These are phyloP conservation scores for Perdita meconis DNA, from an alignment of 2,888 invertebrate species.

Conservation along the genomic window DNA sequence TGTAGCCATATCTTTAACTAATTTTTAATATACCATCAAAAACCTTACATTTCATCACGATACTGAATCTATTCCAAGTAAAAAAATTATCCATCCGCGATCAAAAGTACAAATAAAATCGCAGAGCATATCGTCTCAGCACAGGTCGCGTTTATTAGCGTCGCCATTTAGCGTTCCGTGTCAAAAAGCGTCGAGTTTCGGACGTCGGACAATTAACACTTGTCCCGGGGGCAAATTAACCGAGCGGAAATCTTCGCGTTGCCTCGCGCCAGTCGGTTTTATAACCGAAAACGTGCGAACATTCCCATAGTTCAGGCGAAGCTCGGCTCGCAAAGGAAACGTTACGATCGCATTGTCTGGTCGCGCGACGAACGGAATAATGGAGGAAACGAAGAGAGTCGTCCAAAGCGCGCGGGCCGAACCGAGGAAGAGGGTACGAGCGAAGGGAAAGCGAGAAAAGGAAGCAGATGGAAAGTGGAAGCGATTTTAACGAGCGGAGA, in stretches of 20 bases:
- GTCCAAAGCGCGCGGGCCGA: constrained; percentile 11
- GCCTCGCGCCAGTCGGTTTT: constrained; percentile 40
- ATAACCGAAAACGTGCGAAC: constrained; percentile 67
- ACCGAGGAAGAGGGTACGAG: no score
- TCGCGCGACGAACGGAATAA: constrained; percentile 47
- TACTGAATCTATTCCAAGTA: no score
- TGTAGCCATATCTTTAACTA: no score
- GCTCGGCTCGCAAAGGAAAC: constrained; percentile 53
- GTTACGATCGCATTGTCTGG: constrained; percentile 62
- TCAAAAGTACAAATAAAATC: no score
- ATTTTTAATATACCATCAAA: no score
- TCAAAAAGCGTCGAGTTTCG: constrained; percentile 9
- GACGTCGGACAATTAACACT: constrained; percentile 22
- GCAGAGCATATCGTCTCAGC: background rate
- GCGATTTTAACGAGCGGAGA: constrained; percentile 50
- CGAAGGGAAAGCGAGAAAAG: constrained; percentile 28
- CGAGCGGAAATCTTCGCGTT: constrained; percentile 37
- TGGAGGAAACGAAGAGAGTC: constrained; percentile 47
- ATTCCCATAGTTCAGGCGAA: constrained; percentile 61
- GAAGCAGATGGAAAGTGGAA: constrained; percentile 49
- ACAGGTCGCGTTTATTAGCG: constrained; percentile 5
- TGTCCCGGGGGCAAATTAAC: constrained; percentile 30
- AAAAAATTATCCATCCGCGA: no score
- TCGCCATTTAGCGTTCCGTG: background rate
- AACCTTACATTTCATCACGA: no score